Base-by-base conservation (phyloP, 64 coral and sea anemone species). In the Hydrozoanthus tunicans region DNA sequence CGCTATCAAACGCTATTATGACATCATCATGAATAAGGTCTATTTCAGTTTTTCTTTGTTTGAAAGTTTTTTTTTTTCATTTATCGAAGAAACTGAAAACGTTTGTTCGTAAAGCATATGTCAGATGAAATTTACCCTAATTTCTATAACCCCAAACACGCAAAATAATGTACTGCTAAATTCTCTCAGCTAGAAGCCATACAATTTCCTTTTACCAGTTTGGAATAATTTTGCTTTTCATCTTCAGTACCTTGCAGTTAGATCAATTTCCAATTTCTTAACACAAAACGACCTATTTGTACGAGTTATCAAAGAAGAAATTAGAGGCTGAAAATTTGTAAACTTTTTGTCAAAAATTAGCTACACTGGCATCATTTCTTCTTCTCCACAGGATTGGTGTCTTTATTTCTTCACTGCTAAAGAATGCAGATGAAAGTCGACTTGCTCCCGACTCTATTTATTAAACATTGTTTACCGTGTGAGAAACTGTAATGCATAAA, bases 391-490 rank as follows among this genome's bases (percentile, higher is more conserved):
- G 75, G 53, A 7, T 6, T 1, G 24, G 32, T 15, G 7, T 2
- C 79, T 81, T 81, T 81, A 81, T 63, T 79, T 7, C 15, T 79
- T 54, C 55, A 55, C 17, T 79, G 51, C 51, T 79, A 14, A 58
- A 17, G 3, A 54, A n/a, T 58, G 56, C 77, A 79, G 12, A 62
- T 73, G 70, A 27, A 6, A 27, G 9, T 81, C 58, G 59, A 81
- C 79, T 58, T 6, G 58, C 12, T 58, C 71, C 71, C 32, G 64
- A 11, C 4, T 13, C 17, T 66, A 1, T 66, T 66, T 15, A 17
- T 66, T 13, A 66, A 25, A 73, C 70, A 63, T 74, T 32, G 71
- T 32, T 43, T 43, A 43, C 71, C 8, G 26, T 11, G 8, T 32
- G 13, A 32, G 70, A 74, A 43, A 24, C 0, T 43, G 10, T 43